A percentile compares a stretch with the other conserved stretches of the same genome.
phyloP scores from a whole-genome alignment of 2,888 invertebrate species.

The Tenodera sinensis region DNA sequence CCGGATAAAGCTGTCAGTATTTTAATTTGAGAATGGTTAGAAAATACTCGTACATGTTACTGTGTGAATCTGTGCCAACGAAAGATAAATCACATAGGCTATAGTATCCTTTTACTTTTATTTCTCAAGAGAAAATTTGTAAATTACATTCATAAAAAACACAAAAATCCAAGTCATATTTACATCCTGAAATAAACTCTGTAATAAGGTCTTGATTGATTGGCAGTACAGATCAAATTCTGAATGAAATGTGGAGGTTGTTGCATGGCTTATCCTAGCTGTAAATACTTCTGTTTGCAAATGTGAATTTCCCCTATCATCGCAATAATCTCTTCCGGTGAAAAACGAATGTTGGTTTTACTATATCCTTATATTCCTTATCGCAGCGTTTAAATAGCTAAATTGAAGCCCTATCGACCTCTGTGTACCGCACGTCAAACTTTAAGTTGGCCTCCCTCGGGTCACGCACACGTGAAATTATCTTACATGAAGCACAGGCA shows the following conservation, averaged over 20 bases:
- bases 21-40: too few species aligned
- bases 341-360: background rate
- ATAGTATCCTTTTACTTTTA: too few species aligned
- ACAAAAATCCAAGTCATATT: too few species aligned
- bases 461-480: background rate
- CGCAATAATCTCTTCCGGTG: background rate
- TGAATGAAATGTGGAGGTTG: background rate
- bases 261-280: background rate
- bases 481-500: background rate
- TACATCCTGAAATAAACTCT: too few species aligned
- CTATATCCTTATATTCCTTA: background rate
- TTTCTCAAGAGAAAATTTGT: too few species aligned
- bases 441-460: background rate
- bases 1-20: too few species aligned
- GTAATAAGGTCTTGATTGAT: too few species aligned
- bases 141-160: too few species aligned
- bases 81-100: too few species aligned
- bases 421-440: background rate
- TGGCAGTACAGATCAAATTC: too few species aligned
- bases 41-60: too few species aligned
- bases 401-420: background rate
- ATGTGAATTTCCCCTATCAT: background rate
- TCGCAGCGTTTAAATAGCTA: background rate
- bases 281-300: background rate
- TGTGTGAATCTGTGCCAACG: too few species aligned